These are phyloP conservation scores for Neodiprion virginianus DNA, from an alignment of 1,140 invertebrate genomes.

Conservation along the genomic window DNA sequence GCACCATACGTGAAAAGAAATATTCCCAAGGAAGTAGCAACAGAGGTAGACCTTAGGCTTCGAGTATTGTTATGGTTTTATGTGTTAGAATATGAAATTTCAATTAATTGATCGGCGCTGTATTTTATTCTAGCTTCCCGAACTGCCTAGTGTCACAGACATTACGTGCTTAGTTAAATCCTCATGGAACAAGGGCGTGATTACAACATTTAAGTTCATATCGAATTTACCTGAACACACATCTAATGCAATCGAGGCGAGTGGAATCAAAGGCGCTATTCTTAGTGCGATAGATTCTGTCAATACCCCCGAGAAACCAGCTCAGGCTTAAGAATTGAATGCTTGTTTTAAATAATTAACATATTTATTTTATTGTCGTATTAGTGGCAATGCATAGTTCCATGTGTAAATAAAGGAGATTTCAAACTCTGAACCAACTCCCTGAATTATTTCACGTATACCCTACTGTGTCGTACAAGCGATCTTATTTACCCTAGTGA, in stretches of 20 bases:
- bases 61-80: not conserved
- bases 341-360: not conserved
- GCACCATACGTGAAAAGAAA: conserved; percentile 44
- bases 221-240: conserved; percentile 35
- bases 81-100: not conserved
- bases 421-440: not conserved
- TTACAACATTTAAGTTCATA: conserved; percentile 37
- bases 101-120: not conserved
- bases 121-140: not conserved
- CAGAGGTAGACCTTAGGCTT: conserved; percentile 35
- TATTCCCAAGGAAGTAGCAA: conserved; percentile 38
- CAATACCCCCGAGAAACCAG: not conserved
- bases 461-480: not conserved
- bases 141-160: conserved; percentile 27
- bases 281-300: not conserved
- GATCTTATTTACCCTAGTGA: not conserved
- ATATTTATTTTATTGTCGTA: conserved; percentile 15
- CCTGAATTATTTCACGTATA: not conserved
- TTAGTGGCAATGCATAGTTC: conserved; percentile 24
- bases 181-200: conserved; percentile 44
- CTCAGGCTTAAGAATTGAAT: not conserved
- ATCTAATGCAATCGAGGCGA: conserved; percentile 27
- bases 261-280: conserved; percentile 22
- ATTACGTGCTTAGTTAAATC: conserved; percentile 30
- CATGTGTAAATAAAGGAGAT: conserved; percentile 29